Base-by-base conservation (phyloP, 2,113 vertebrate species). In the Chloropsis hardwickii region DNA sequence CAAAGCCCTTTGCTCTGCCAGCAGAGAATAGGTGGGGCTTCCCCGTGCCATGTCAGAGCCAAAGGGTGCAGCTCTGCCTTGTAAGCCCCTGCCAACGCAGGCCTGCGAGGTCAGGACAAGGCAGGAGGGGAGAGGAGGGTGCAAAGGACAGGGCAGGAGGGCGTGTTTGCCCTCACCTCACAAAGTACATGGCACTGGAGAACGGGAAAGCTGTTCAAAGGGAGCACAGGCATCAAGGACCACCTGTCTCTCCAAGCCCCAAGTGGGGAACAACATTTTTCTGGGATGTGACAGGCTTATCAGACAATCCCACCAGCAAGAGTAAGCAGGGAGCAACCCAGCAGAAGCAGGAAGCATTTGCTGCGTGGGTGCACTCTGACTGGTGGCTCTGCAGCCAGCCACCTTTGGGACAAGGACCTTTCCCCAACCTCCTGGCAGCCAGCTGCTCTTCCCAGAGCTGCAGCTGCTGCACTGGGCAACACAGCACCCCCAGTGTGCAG, bases 151-250 rank as follows among this genome's bases (percentile, higher is more conserved):
- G 65, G 23, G 14, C 23, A 78, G 24, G 37, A 83, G 78, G 40
- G 12, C 5, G 4, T 4, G 11, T 61, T 57, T 50, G n/a, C 28
- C 39, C 48, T 77, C 65, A 25, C 12, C 33, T 14, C 4, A 3
- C 8, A 2, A 11, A 40, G 44, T 18, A 62, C 50, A 4, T 0
- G 2, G 2, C 7, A 9, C 16, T 0, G 0, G 7, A 51, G 11
- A 60, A 47, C 0, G 3, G 12, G 47, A n/a, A n/a, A 7, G 14
- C 62, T 62, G 40, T 9, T 57, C 6, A 5, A n/a, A 8, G 10
- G 7, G 1, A 48, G 24, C 3, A 9, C 2, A 8, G 12, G 4
- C 11, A 70, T 7, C 25, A 62, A 11, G 27, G 40, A 31, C 1
- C 42, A 62, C 22, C 22, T 28, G 18, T 23, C 48, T 33, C 18